Percentiles rank a stretch among this genome's conserved stretches.
Evolutionary conservation across 2,888 invertebrate genomes (phyloP).

Genomic region (Andrena fulva): DNA sequence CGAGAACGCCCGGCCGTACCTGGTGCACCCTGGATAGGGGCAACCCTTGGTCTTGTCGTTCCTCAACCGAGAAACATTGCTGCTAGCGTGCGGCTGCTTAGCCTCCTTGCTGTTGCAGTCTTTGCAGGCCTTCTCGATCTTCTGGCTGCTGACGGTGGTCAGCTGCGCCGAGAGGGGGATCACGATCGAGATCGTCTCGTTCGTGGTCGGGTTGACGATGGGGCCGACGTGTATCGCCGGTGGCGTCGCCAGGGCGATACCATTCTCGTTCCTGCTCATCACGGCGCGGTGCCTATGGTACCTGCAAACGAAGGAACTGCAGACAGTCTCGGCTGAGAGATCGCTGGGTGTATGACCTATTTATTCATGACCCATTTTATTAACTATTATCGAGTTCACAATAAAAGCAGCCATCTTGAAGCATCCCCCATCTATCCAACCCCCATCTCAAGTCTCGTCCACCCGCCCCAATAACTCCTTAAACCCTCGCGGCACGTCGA

Average conservation of each 20-base stretch:
- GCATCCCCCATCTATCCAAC: not conserved
- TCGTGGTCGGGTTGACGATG: conserved; percentile 78
- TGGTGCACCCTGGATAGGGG: conserved; percentile 80
- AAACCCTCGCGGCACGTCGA: not conserved
- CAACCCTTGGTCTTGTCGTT: conserved; percentile 82
- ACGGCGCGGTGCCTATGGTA: not conserved
- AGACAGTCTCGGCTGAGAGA: not conserved
- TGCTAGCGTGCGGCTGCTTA: conserved; percentile 48
- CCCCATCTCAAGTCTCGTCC: not conserved
- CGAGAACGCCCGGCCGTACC: conserved; percentile 82
- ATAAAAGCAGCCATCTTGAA: conserved; percentile 69
- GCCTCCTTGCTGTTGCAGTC: conserved; percentile 61
- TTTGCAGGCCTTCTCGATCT: conserved; percentile 67
- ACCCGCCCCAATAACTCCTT: not conserved
- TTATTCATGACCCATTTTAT: not conserved
- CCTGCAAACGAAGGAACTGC: conserved; percentile 5
- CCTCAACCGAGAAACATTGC: conserved; percentile 24
- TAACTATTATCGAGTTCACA: conserved; percentile 18
- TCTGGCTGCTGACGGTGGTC: conserved; percentile 75
- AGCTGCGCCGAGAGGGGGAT: conserved; percentile 81
- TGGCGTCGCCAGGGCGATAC: conserved; percentile 76
- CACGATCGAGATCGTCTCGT: conserved; percentile 81
- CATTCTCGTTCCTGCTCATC: conserved; percentile 73
- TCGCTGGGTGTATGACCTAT: not conserved
- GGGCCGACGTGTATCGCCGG: conserved; percentile 80